Percentiles rank a stretch among this genome's conserved stretches.
These are phyloP conservation scores for Acheta domesticus DNA, from an alignment of 2,888 invertebrate species.

Conservation along the genomic window DNA sequence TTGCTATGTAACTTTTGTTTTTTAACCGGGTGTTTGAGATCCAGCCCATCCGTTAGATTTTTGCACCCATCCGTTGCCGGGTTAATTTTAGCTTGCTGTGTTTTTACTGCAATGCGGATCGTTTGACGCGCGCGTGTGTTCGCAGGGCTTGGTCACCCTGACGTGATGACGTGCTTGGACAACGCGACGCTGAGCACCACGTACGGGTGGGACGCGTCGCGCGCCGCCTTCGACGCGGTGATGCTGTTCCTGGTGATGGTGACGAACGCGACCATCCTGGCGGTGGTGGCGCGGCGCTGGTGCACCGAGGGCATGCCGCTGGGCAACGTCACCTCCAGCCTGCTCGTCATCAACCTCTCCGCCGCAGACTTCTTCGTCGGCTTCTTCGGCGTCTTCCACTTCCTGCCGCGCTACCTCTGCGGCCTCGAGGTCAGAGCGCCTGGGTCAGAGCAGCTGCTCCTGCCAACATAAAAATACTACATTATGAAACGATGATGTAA, in stretches of 20 bases:
- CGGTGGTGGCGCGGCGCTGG: neutral
- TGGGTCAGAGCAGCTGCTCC: neutral
- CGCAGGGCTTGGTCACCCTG: neutral
- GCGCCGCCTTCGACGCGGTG: neutral
- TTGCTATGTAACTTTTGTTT: too few relatives aligned
- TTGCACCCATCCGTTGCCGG: too few relatives aligned
- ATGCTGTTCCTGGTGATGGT: conserved; percentile 4
- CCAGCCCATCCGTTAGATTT: too few relatives aligned
- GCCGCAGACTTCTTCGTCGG: conserved; percentile 29
- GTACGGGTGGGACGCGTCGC: neutral
- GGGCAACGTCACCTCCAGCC: conserved; percentile 12
- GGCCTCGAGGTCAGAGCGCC: conserved; percentile 19
- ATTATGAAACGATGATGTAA: too few relatives aligned
- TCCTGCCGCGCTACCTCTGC: conserved; percentile 31
- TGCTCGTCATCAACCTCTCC: conserved; percentile 27
- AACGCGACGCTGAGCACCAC: neutral
- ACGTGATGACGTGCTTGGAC: neutral
- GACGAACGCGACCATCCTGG: neutral
- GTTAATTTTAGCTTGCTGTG: too few relatives aligned
- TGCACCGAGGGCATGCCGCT: neutral
- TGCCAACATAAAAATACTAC: too few relatives aligned
- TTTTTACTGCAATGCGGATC: too few relatives aligned
- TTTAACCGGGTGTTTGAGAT: too few relatives aligned
- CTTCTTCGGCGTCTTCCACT: conserved; percentile 23
- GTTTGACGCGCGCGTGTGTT: too few relatives aligned